Evolutionary conservation across 2,797 vertebrate genomes (phyloP).

Genomic region (Lutjanus campechanus): DNA sequence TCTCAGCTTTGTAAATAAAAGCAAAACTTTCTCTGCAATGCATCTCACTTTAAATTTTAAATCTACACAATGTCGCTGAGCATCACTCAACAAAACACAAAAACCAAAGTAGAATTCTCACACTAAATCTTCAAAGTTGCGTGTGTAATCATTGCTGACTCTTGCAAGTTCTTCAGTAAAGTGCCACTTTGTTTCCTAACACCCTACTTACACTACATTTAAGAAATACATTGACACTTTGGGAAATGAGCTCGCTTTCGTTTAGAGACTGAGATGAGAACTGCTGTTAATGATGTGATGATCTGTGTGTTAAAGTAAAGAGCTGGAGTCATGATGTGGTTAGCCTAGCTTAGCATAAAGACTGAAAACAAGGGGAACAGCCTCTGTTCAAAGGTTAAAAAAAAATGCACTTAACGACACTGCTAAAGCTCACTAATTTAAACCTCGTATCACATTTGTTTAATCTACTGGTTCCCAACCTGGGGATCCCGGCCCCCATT

Average conservation of each 20-base stretch:
- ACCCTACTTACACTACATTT: not conserved
- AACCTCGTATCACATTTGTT: too few species aligned
- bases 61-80: not conserved
- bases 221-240: not conserved
- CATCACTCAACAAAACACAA: not conserved
- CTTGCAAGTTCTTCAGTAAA: not conserved
- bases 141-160: not conserved
- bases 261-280: not conserved
- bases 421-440: not conserved
- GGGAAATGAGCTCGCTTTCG: not conserved
- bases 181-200: not conserved
- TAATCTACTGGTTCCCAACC: too few species aligned
- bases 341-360: constrained; percentile 1
- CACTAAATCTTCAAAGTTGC: not conserved
- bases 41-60: not conserved
- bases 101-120: not conserved
- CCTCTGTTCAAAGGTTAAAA: not conserved
- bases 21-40: too few species aligned
- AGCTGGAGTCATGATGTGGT: not conserved
- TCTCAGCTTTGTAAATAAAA: not conserved
- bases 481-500: too few species aligned
- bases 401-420: not conserved
- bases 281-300: not conserved
- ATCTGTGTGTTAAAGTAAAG: not conserved
- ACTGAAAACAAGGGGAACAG: not conserved